Evolutionary conservation across 2,888 invertebrate genomes (phyloP).

Genomic region (Hydrotaea cyrtoneurina): DNA sequence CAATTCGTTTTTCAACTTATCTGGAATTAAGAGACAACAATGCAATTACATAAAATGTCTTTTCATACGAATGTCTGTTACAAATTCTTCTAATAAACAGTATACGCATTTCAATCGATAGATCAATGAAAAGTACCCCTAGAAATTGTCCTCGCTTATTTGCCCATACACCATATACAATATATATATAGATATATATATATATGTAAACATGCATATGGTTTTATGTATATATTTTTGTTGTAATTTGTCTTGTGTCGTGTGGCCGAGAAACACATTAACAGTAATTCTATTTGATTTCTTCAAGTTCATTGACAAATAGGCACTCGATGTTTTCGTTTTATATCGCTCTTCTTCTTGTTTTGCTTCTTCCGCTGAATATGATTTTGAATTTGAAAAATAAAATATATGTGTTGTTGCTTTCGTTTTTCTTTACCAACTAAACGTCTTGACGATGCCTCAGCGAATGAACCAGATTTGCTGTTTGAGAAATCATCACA

Average conservation of each 20-base stretch:
- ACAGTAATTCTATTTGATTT: neutral
- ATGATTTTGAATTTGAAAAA: neutral
- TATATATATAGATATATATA: neutral
- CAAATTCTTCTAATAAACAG: neutral
- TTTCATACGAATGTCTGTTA: no score
- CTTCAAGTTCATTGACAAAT: constrained; percentile 30
- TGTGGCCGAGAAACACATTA: neutral
- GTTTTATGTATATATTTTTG: neutral
- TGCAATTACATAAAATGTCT: neutral
- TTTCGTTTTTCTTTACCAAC: neutral
- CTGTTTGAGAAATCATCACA: constrained; percentile 34
- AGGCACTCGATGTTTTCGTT: neutral
- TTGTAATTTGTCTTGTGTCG: neutral
- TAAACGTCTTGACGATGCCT: constrained; percentile 59
- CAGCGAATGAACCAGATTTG: constrained; percentile 55
- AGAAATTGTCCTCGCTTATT: neutral
- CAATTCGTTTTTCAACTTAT: no score
- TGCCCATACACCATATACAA: neutral
- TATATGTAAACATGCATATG: no score
- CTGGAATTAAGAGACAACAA: no score
- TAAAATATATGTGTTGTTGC: neutral
- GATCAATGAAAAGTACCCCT: neutral
- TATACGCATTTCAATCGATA: neutral
- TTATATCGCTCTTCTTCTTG: neutral
- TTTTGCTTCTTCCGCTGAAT: neutral